These are phyloP conservation scores for Varanus salvator DNA, from an alignment of 2,113 vertebrate genomes.

Conservation along the genomic window DNA sequence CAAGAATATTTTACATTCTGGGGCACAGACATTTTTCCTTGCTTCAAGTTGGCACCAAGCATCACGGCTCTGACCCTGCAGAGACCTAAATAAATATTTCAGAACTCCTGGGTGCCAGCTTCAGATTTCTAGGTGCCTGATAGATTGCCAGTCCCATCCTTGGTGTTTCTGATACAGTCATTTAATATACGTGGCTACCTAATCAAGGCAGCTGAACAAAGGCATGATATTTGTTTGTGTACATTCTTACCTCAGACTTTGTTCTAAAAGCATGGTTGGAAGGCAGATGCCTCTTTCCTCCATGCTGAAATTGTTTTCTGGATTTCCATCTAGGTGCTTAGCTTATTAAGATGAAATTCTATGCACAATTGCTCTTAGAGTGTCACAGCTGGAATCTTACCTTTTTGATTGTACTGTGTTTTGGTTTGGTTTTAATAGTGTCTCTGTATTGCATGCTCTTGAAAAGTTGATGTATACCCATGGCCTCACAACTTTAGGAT, in stretches of 20 bases:
- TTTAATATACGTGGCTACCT: background rate
- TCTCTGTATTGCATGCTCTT: background rate
- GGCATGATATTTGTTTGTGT: background rate
- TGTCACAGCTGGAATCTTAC: background rate
- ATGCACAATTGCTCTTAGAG: background rate
- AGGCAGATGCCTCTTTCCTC: background rate
- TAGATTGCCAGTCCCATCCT: background rate
- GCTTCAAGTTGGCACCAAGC: background rate
- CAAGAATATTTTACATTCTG: background rate
- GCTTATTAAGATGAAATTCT: background rate
- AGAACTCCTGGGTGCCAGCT: background rate
- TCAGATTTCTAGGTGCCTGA: background rate
- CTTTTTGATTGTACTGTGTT: background rate
- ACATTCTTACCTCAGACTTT: background rate
- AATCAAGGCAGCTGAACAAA: background rate
- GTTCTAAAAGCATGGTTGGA: background rate
- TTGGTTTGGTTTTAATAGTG: background rate
- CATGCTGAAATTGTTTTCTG: background rate
- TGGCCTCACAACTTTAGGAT: background rate
- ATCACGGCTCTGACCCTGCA: background rate
- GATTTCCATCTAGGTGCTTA: background rate
- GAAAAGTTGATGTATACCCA: background rate
- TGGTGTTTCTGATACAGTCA: too few relatives aligned
- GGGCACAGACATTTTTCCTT: background rate
- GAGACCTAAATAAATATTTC: conserved; percentile 6